Conservation (phyloP, 2,113 vertebrate species). For the Grammomys surdaster region DNA sequence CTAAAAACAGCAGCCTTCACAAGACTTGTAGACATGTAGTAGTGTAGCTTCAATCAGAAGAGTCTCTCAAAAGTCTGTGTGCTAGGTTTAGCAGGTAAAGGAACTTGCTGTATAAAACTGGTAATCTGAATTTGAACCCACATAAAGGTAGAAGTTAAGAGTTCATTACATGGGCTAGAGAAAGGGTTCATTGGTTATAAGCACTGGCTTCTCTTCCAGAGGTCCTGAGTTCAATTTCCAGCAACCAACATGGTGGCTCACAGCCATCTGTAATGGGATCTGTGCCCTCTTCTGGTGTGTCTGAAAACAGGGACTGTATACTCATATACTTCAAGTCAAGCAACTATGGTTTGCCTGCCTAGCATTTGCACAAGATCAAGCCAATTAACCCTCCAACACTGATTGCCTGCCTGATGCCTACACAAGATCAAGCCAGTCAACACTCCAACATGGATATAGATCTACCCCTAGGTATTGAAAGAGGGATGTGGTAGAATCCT, state of each 20-base stretch:
- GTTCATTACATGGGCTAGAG: too few relatives aligned
- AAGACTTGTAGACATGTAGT: conserved; percentile 30
- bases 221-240: too few relatives aligned
- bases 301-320: too few relatives aligned
- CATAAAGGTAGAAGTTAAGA: background rate
- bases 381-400: background rate
- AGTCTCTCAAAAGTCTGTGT: background rate
- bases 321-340: background rate
- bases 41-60: background rate
- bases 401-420: background rate
- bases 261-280: too few relatives aligned
- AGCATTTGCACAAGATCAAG: background rate
- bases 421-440: background rate
- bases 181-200: too few relatives aligned
- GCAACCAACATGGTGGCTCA: too few relatives aligned
- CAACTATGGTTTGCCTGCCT: background rate
- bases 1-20: conserved; percentile 20
- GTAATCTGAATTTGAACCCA: background rate
- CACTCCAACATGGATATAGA: background rate
- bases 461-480: background rate
- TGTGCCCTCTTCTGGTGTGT: too few relatives aligned
- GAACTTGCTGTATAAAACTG: background rate
- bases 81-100: background rate
- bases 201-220: too few relatives aligned
- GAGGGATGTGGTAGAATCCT: background rate